Conservation (phyloP, 2,888 invertebrate species). For the Diarsia brunnea region DNA sequence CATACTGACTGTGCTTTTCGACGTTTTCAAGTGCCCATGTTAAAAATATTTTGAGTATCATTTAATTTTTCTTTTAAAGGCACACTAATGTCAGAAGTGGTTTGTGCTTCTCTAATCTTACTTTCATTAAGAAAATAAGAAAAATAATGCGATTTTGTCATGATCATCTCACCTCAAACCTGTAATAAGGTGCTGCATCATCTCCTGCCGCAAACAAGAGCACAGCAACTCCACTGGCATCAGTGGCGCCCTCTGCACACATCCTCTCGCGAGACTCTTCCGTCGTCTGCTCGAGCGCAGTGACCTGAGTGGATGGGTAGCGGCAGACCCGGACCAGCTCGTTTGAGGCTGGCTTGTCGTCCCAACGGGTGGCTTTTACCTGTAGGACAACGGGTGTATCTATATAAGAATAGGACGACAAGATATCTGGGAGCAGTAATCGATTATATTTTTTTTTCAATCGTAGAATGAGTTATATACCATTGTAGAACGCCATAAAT, state of each 20-base stretch:
- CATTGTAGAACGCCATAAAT: background rate
- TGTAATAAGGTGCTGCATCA: constrained; percentile 74
- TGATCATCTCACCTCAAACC: constrained; percentile 76
- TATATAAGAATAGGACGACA: background rate
- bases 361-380: constrained; percentile 87
- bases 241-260: constrained; percentile 78
- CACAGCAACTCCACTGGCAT: constrained; percentile 77
- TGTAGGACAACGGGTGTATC: constrained; percentile 53
- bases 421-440: background rate
- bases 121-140: background rate
- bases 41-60: too few relatives aligned
- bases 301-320: constrained; percentile 59
- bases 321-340: constrained; percentile 82
- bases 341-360: constrained; percentile 81
- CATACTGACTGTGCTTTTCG: too few relatives aligned
- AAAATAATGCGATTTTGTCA: background rate
- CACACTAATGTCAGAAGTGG: background rate
- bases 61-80: background rate
- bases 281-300: background rate
- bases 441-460: background rate
- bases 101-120: background rate
- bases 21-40: too few relatives aligned
- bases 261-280: constrained; percentile 26
- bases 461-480: too few relatives aligned
- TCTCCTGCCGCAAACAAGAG: constrained; percentile 80